phyloP scores from a whole-genome alignment of 2,113 vertebrate species.

The Heterotis niloticus region DNA sequence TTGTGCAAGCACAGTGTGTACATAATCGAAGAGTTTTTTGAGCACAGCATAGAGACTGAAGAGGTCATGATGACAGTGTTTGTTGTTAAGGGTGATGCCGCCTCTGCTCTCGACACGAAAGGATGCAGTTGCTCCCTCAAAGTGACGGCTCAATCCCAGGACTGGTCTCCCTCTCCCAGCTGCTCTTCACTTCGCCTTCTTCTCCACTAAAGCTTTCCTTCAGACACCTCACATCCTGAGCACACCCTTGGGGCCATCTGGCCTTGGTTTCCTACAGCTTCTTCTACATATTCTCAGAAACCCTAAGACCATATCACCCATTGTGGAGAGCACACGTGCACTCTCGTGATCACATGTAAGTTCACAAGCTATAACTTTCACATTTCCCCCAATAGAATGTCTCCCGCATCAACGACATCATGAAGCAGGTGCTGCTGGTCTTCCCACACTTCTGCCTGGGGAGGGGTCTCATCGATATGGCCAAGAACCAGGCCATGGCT shows the following conservation, averaged over 20 bases:
- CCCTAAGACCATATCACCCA: neutral
- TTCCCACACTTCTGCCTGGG: conserved; percentile 97
- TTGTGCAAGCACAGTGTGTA: no score
- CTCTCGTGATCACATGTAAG: neutral
- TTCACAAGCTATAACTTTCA: neutral
- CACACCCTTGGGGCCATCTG: neutral
- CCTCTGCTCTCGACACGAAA: no score
- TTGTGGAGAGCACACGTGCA: neutral
- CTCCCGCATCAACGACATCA: conserved; percentile 79
- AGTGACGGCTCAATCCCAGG: no score
- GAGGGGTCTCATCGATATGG: conserved; percentile 95
- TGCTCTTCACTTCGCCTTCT: neutral
- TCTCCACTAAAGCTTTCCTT: no score
- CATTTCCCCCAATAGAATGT: conserved; percentile 69
- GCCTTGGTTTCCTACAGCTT: neutral
- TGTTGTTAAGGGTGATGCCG: no score
- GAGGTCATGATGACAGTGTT: no score
- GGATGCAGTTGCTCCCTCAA: no score
- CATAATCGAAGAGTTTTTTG: no score
- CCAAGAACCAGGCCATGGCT: conserved; percentile 91
- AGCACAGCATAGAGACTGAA: no score
- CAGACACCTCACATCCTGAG: neutral
- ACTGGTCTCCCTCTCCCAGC: no score
- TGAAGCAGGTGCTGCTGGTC: conserved; percentile 90
- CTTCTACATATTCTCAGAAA: neutral